Conservation (phyloP, 2,797 vertebrate genomes). For the Periparus ater region DNA sequence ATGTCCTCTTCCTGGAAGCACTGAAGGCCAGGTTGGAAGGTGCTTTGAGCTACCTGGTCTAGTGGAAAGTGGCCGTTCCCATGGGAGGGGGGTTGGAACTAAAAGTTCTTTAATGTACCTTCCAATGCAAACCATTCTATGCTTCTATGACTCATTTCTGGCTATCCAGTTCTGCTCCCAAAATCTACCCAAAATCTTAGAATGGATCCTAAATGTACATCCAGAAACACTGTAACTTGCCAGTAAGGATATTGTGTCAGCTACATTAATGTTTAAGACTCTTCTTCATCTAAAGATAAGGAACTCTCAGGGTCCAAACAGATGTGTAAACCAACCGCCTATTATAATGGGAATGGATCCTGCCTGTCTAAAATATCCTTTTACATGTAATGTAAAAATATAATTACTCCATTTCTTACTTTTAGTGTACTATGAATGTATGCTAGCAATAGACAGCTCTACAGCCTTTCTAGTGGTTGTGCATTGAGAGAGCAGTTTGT, state of each 20-base stretch:
- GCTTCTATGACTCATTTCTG: not conserved
- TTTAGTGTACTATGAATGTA: not conserved
- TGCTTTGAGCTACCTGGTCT: not conserved
- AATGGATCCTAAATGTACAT: not conserved
- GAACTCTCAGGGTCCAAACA: not conserved
- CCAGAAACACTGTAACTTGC: not conserved
- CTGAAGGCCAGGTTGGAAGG: not conserved
- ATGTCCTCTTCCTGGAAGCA: not conserved
- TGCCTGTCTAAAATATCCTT: not conserved
- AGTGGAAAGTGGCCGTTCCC: not conserved
- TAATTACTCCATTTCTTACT: not conserved
- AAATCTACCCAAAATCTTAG: not conserved
- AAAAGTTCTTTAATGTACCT: not conserved
- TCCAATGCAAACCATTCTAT: not conserved
- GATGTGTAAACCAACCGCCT: not conserved
- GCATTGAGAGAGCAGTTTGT: not conserved
- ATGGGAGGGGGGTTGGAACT: not conserved
- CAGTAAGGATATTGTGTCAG: not conserved
- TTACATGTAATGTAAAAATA: not conserved
- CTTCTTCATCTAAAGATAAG: not conserved
- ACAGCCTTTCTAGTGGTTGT: not conserved
- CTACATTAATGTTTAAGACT: not conserved
- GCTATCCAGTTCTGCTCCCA: not conserved
- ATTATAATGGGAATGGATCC: not conserved
- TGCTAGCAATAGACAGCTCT: not conserved